Conservation (phyloP, 1,140 invertebrate genomes). For the Drosophila kikkawai region DNA sequence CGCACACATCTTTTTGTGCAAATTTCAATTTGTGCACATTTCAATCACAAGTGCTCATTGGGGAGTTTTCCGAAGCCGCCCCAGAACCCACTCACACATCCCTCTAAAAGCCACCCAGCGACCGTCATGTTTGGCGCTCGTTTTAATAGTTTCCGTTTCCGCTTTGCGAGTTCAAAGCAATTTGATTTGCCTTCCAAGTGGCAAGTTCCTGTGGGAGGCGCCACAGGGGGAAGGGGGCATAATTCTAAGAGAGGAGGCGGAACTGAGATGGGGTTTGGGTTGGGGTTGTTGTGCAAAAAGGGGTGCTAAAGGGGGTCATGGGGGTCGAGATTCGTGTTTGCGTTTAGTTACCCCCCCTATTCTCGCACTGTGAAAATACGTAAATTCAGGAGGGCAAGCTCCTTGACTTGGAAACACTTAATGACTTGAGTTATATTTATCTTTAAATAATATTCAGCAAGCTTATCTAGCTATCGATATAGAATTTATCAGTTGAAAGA, state of each 20-base stretch:
- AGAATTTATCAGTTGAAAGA: no score
- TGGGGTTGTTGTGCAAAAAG: constrained; percentile 5
- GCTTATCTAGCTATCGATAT: constrained; percentile 1
- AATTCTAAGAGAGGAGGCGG: constrained; percentile 2
- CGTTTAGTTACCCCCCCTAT: constrained; percentile 59
- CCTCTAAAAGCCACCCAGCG: constrained; percentile 10
- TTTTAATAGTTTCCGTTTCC: constrained; percentile 83
- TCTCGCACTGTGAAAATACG: constrained; percentile 38
- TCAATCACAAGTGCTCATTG: constrained; percentile 74
- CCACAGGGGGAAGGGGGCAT: background rate
- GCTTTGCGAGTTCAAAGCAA: constrained; percentile 78
- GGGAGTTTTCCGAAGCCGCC: constrained; percentile 37
- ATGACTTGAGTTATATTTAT: constrained; percentile 3
- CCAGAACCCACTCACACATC: constrained; percentile 1
- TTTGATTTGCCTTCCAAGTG: constrained; percentile 77
- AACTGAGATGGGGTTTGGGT: background rate
- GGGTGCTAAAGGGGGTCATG: constrained; percentile 7
- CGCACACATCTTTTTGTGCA: constrained; percentile 46
- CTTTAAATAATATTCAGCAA: constrained; percentile 4
- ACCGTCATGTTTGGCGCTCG: constrained; percentile 70
- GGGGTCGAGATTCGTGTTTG: constrained; percentile 59
- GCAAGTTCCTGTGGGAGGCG: constrained; percentile 63
- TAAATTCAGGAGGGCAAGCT: constrained; percentile 15
- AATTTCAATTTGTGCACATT: constrained; percentile 82
- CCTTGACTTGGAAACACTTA: constrained; percentile 13